Conservation (phyloP, 2,113 vertebrate species). For the Mesitornis unicolor region DNA sequence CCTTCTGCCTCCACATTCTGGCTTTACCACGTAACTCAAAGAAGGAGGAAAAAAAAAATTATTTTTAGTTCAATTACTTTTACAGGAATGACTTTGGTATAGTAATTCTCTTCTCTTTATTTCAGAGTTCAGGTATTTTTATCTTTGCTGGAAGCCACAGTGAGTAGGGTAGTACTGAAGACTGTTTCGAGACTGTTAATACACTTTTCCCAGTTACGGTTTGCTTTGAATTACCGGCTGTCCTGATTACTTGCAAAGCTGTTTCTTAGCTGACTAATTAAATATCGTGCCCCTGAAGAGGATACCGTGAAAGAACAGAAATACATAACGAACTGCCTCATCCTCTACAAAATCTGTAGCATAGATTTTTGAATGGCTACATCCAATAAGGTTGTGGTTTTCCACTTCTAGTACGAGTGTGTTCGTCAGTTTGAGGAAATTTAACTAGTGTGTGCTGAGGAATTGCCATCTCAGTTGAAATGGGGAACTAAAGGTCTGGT, state of each 20-base stretch:
- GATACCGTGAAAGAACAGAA: background rate
- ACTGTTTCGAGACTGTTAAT: background rate
- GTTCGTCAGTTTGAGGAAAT: background rate
- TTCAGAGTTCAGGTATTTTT: background rate
- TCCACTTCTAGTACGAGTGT: background rate
- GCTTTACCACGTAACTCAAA: background rate
- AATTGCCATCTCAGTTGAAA: background rate
- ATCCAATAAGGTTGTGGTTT: background rate
- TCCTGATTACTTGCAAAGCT: background rate
- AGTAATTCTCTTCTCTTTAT: background rate
- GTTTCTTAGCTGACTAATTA: background rate
- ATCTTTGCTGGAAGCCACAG: background rate
- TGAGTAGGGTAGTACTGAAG: background rate
- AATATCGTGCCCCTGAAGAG: background rate
- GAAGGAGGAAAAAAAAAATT: background rate
- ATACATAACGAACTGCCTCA: background rate
- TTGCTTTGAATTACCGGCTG: background rate
- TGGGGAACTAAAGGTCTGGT: background rate
- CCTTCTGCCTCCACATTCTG: background rate
- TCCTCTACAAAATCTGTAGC: background rate
- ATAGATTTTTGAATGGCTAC: background rate
- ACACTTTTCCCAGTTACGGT: background rate
- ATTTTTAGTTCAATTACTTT: background rate
- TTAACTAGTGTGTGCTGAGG: background rate
- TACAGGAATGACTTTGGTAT: background rate